Base-by-base conservation (phyloP, 2,797 vertebrate species). In the Argentina silus region DNA sequence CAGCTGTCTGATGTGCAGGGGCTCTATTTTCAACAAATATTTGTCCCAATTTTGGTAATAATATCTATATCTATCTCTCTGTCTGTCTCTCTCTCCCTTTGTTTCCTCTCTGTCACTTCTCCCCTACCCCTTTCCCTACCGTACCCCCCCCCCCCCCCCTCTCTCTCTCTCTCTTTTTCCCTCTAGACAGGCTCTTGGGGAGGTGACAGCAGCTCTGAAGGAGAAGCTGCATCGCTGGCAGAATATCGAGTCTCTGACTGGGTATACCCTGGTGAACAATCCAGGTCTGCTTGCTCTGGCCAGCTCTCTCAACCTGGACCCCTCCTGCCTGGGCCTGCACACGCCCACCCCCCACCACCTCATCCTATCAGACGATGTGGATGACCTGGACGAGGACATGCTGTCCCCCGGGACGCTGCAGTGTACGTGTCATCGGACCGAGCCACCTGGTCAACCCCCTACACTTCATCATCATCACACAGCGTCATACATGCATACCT, bases 141-240 rank as follows among this genome's bases (percentile, higher is more conserved):
- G 42, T n/a, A 7, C 2, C 3, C 14, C 23, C 9, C 15, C 11
- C 21, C 53, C 48, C 47, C 23, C 61, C 44, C 64, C 53, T 11
- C 47, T 11, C 60, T 43, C 21, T 15, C 6, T 73, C 17, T 36
- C 21, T 56, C 1, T 59, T n/a, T 47, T 19, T 56, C 15, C 59
- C 21, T 21, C 12, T 83, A 93, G 97, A 89, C 96, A 98, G 93
- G 95, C 96, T 0, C 93, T 98, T 77, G 96, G 95, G 0, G 97
- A 99, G 77, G 88, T 98, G 89, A 99, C 97, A 0, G 95, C 95
- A 0, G 96, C 96, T 23, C 91, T 99, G 80, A 87, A 96, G 76
- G 97, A 99, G 88, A 95, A 97, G 51, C 96, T 98, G 8, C 95
- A 96, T 88, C 96, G 97, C 80, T 98, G 97, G 97, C 97, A 98